Conservation (phyloP, 1,140 invertebrate species). For the Scaptomyza pallida region DNA sequence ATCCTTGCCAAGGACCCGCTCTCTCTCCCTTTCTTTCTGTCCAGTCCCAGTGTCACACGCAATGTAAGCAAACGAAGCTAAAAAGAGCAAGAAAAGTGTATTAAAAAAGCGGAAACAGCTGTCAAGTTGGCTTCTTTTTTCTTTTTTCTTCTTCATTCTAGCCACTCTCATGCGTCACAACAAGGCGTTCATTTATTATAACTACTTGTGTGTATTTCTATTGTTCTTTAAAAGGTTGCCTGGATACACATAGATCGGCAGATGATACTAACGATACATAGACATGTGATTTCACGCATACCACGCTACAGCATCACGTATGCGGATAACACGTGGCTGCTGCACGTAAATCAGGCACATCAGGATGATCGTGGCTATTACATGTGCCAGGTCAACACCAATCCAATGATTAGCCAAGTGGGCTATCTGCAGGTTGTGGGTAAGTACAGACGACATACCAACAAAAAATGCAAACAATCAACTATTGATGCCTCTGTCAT, state of each 20-base stretch:
- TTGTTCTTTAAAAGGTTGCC: constrained; percentile 88
- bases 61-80: constrained; percentile 54
- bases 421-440: constrained; percentile 97
- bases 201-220: constrained; percentile 28
- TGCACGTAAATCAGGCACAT: constrained; percentile 94
- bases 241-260: constrained; percentile 97
- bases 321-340: constrained; percentile 95
- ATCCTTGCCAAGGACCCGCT: constrained; percentile 54
- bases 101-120: constrained; percentile 82
- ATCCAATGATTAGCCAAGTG: constrained; percentile 97
- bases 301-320: constrained; percentile 94
- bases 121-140: constrained; percentile 57
- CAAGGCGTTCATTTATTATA: constrained; percentile 76
- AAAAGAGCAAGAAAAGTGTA: constrained; percentile 64
- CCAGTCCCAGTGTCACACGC: constrained; percentile 57
- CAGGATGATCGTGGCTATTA: constrained; percentile 95
- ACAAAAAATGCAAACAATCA: background rate
- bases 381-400: constrained; percentile 97
- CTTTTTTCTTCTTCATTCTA: constrained; percentile 18
- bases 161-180: constrained; percentile 56
- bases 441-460: constrained; percentile 86
- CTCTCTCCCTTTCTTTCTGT: background rate
- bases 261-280: constrained; percentile 96
- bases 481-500: background rate
- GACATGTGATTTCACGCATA: constrained; percentile 94